Evolutionary conservation across 2,113 vertebrate species (phyloP).

Genomic region (Oncorhynchus gorbuscha): DNA sequence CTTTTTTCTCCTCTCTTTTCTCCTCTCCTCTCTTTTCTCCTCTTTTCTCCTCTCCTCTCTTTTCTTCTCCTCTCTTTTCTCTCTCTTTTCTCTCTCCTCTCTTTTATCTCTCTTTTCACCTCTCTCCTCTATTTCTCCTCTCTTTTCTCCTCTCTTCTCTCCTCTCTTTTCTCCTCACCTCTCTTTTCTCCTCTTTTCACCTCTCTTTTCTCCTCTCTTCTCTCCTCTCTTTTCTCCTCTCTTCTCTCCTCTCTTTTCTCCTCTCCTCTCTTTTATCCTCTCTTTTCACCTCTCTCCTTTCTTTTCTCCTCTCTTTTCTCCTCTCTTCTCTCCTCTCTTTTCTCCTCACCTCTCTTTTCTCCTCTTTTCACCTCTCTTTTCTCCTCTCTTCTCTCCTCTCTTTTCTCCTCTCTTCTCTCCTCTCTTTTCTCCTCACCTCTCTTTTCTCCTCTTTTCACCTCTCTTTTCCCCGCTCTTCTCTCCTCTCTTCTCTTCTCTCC

Average conservation of each 20-base stretch:
- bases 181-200: not conserved
- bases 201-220: constrained; percentile 32
- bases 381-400: not conserved
- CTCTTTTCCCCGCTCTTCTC: not conserved
- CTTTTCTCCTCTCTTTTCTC: constrained; percentile 47
- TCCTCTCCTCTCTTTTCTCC: not conserved
- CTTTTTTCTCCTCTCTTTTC: constrained; percentile 45
- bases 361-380: too few species aligned
- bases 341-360: constrained; percentile 2
- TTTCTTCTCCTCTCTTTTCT: not conserved
- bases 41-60: not conserved
- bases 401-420: constrained; percentile 5
- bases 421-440: constrained; percentile 30
- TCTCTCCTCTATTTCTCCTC: too few species aligned
- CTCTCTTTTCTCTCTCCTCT: not conserved
- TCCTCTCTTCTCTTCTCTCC: not conserved
- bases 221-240: too few species aligned
- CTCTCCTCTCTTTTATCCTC: not conserved
- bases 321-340: constrained; percentile 13
- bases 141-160: too few species aligned
- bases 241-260: not conserved
- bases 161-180: too few species aligned
- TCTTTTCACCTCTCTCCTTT: not conserved
- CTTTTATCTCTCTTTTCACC: not conserved
- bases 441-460: not conserved